Evolutionary conservation across 2,888 invertebrate genomes (phyloP), one percentile per base, ranked within the genome.

Genomic region (Halictus quadricinctus): DNA sequence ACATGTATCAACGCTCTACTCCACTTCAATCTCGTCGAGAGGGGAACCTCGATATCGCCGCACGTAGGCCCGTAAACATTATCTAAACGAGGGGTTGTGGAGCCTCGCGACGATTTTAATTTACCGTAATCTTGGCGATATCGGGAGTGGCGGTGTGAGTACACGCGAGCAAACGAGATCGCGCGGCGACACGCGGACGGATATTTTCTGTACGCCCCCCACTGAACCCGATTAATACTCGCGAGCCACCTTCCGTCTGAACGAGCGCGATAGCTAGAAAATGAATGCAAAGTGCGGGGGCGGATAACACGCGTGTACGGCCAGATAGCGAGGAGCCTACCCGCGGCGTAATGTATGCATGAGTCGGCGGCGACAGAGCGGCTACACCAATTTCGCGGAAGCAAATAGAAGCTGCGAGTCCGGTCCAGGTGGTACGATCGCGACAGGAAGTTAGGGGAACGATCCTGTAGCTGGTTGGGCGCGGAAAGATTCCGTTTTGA

Each of bases 401-500:
- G 83, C 58, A 81, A 84, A 81, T 64, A 69, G 72, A 48, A n/a
- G 58, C 21, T n/a, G 48, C 41, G 36, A 58, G 21, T 48, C 46
- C 46, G 48, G 48, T 48, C 18, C 36, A n/a, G 60, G 75, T 69
- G 78, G 72, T 66, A 78, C 74, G 79, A 87, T 84, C 70, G 64
- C 29, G 64, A 15, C 29, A 15, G 29, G 64, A 54, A n/a, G 21
- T 21, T 54, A n/a, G 2, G 10, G 3, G 3, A 54, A 54, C 54
- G 54, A 54, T 54, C n/a, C 54, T n/a, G 54, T 54, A 3, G n/a
- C 3, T 54, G 8, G 0, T 21, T 21, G 2, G 21, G 3, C 21
- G 21, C 10, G 54, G 54, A 54, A 21, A 21, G 21, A 54, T 54
- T 54, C 10, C 21, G 21, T 60, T 25, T 25, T 25, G 25, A 25